These are phyloP conservation scores for Gryllus bimaculatus DNA, from an alignment of 1,140 invertebrate genomes.

Conservation along the genomic window DNA sequence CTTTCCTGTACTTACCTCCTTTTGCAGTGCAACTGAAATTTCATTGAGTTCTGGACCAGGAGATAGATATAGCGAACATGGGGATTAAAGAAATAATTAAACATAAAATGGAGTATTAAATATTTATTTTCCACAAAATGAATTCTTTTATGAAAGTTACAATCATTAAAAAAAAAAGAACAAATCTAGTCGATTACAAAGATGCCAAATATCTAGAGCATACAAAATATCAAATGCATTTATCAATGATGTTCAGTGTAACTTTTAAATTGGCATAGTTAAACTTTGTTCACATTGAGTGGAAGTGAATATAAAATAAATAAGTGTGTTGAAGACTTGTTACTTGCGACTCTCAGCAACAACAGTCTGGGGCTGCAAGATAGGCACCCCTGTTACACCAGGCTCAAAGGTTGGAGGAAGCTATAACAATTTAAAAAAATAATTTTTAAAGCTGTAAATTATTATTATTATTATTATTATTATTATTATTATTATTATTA, in stretches of 20 bases:
- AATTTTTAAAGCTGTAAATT: too few relatives aligned
- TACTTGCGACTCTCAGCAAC: neutral
- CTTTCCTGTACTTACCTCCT: too few relatives aligned
- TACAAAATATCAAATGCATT: neutral
- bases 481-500: too few relatives aligned
- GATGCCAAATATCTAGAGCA: neutral
- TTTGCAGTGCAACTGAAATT: too few relatives aligned
- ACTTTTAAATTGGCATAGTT: neutral
- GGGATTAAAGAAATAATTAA: too few relatives aligned
- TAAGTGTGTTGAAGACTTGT: neutral
- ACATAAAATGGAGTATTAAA: too few relatives aligned
- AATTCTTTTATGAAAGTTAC: neutral
- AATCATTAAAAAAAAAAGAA: neutral
- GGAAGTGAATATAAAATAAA: neutral
- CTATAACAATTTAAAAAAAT: neutral
- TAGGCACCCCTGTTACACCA: neutral
- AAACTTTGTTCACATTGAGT: neutral
- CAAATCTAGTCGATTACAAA: conserved; percentile 1
- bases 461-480: too few relatives aligned
- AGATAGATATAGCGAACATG: too few relatives aligned
- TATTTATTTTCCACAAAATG: neutral
- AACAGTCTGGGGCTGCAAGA: neutral
- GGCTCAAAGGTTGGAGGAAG: neutral
- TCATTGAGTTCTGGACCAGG: too few relatives aligned
- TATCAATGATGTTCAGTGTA: neutral